Base-by-base conservation (phyloP, 2,888 invertebrate species). In the Portevinia maculata region DNA sequence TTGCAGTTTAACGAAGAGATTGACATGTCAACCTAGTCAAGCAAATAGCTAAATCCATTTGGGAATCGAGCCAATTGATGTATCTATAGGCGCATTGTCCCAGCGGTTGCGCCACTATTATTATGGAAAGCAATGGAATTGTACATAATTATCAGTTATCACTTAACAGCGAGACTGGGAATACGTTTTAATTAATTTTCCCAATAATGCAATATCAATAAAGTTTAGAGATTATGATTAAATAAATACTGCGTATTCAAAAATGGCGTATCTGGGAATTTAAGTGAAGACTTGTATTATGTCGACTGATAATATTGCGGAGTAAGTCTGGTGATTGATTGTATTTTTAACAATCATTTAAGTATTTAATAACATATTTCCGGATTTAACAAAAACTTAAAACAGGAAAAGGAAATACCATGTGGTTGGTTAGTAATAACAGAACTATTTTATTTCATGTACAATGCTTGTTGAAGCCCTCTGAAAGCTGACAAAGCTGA, bases 1-100 rank as follows among this genome's bases (percentile, higher is more conserved):
- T 57, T 48, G 46, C 19, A 69, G 37, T 57, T 57, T 69, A 57
- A 69, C 46, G 28, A 37, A 37, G 17, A 57, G 57, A 69, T 52
- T 69, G 69, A 57, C 69, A 67, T 34, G 32, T 44, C 39, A 24
- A 41, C 13, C n/a, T 1, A 64, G 32, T 39, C 55, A 21, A 1
- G 41, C 57, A 39, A 15, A n/a, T 11, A n/a, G 32, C 15, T 28
- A 30, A n/a, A 53, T 41, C 13, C 41, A 53, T 34, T 48, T 48
- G 34, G 62, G 62, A 62, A 28, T 11, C 11, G 7, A 62, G 34
- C 48, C 21, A 28, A 50, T 62, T 62, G n/a, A 15, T 9, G 15
- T 15, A 21, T 34, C n/a, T n/a, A 19, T 17, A n/a, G 17, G 44
- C 19, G 24, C 7, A 6, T 39, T 7, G 13, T 13, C 1, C 4